phyloP scores from a whole-genome alignment of 2,113 vertebrate genomes.

The Dromaius novaehollandiae region DNA sequence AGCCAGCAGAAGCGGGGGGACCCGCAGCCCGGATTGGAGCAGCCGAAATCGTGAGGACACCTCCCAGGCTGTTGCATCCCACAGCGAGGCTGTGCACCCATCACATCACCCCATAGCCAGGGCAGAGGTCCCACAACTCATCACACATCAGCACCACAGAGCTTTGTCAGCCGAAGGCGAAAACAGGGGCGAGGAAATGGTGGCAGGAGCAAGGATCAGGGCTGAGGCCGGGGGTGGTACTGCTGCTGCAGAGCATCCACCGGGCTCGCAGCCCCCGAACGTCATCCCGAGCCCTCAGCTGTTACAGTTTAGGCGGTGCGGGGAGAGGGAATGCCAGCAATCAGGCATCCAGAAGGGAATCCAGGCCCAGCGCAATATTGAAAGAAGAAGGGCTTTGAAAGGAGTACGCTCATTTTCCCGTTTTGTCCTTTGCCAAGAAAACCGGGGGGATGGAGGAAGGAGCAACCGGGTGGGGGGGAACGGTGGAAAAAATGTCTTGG shows the following conservation, averaged over 20 bases:
- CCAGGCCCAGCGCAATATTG: slow-evolving; percentile 44
- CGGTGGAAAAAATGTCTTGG: slow-evolving; percentile 62
- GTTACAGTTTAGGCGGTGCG: slow-evolving; percentile 56
- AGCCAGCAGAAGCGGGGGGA: too few relatives aligned
- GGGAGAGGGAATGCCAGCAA: slow-evolving; percentile 46
- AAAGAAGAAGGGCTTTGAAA: slow-evolving; percentile 67
- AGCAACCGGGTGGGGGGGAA: not conserved
- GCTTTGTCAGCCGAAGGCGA: fast-evolving
- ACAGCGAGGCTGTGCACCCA: too few relatives aligned
- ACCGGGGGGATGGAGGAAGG: not conserved
- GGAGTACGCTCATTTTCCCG: slow-evolving; percentile 29
- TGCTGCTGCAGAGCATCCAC: not conserved
- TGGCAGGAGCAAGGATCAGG: fast-evolving
- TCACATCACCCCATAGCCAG: too few relatives aligned
- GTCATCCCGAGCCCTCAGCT: slow-evolving; percentile 29
- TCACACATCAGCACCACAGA: not conserved
- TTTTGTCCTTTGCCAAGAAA: slow-evolving; percentile 69
- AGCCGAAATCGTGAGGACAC: too few relatives aligned
- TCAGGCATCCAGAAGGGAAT: slow-evolving; percentile 66
- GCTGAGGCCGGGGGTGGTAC: fast-evolving
- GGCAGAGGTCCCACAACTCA: not conserved
- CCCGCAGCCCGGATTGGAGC: too few relatives aligned
- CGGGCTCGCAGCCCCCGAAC: fast-evolving
- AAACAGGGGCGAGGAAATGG: fast-evolving
- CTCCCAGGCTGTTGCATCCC: too few relatives aligned